Base-by-base conservation (phyloP, 2,888 invertebrate species). In the Lucinisca nassula region DNA sequence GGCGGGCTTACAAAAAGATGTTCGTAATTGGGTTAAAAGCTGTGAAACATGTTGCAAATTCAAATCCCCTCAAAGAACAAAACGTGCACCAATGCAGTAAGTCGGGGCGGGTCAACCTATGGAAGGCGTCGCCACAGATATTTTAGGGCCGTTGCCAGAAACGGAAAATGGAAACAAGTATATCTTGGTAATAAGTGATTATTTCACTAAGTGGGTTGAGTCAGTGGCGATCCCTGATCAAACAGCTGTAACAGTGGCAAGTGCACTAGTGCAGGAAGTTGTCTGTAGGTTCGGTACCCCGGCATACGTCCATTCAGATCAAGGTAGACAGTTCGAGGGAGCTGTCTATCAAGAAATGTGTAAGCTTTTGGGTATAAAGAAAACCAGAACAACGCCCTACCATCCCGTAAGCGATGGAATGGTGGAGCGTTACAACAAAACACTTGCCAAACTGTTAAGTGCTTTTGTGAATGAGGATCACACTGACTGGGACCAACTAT, bases 391-490 rank as follows among this genome's bases (percentile, higher is more conserved):
- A 17, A 30, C 24, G 0, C 87, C 84, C 14, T 83, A 84, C 45
- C 75, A 79, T 55, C 83, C 80, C 17, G 17, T 70, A 70, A 79
- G 72, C n/a, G 77, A 88, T n/a, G n/a, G n/a, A n/a, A n/a, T n/a
- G n/a, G n/a, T n/a, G n/a, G n/a, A n/a, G n/a, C n/a, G n/a, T n/a
- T n/a, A n/a, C n/a, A n/a, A n/a, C n/a, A 61, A 81, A 10, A 84
- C 84, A 6, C 37, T 84, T 32, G 72, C 72, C 14, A 74, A 73
- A 61, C 84, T 84, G 84, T 40, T 83, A 14, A 49, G 78, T 38
- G 37, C 79, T n/a, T 89, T 80, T 79, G 82, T 84, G 8, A 80
- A 74, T 40, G 84, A 89, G n/a, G 61, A 89, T 37, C 40, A 73
- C 17, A 55, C 83, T 73, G 84, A 84, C 17, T 61, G 61, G 61